These are phyloP conservation scores for Rhopalosiphum maidis DNA, from an alignment of 1,140 invertebrate genomes.

Conservation along the genomic window DNA sequence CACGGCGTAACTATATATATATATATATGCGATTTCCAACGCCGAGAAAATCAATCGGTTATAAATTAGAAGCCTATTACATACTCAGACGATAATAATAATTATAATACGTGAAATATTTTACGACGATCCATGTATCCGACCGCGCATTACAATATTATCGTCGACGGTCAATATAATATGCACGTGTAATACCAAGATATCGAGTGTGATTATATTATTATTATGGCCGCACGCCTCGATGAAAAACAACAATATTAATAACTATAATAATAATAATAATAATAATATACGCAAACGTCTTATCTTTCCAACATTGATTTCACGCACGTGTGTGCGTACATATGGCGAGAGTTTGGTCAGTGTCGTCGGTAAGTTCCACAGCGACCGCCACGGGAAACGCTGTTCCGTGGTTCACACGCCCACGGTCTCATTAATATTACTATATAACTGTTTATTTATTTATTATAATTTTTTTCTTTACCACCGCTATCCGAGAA, in stretches of 20 bases:
- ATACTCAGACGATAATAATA: neutral
- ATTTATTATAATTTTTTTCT: neutral
- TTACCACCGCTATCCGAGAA: neutral
- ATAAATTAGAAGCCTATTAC: neutral
- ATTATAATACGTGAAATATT: neutral
- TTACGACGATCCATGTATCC: neutral
- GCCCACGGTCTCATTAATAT: slow-evolving; percentile 34
- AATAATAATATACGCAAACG: neutral
- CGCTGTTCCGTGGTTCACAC: slow-evolving; percentile 19
- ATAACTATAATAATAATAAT: neutral
- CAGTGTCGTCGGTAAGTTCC: neutral
- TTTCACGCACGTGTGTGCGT: neutral
- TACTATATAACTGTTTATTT: neutral
- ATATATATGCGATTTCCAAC: too few species aligned
- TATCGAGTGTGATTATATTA: neutral
- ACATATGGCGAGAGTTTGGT: neutral
- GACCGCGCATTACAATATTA: neutral
- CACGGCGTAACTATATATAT: neutral
- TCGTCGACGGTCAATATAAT: neutral
- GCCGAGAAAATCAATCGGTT: neutral
- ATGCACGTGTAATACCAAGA: neutral
- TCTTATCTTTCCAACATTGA: neutral
- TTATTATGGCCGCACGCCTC: neutral
- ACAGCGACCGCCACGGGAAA: neutral
- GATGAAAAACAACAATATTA: neutral